Conservation (phyloP, 2,888 invertebrate genomes). For the Acronicta aceris region DNA sequence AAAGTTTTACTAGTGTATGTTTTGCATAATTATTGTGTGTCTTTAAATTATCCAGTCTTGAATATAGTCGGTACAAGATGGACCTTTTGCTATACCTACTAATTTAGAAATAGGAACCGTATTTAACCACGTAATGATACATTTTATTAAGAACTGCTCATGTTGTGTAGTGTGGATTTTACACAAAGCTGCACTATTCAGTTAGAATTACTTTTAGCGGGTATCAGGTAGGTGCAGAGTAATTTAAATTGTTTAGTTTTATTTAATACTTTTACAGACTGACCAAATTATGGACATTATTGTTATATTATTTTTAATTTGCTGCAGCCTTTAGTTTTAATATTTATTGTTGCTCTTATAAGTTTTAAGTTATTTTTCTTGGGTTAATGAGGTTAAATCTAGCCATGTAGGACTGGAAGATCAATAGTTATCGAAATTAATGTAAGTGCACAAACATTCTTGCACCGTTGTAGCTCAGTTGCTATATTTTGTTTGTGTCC, state of each 20-base stretch:
- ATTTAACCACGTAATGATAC: conserved; percentile 28
- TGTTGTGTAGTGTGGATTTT: conserved; percentile 1
- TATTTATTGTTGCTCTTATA: conserved; percentile 36
- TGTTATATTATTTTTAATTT: conserved; percentile 7
- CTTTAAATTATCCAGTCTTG: conserved; percentile 15
- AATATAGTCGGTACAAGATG: conserved; percentile 21
- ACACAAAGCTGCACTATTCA: neutral
- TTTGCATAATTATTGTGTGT: conserved; percentile 26
- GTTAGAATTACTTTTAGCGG: conserved; percentile 8
- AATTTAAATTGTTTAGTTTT: conserved; percentile 6
- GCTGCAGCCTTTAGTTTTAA: conserved; percentile 24
- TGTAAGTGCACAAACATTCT: conserved; percentile 23
- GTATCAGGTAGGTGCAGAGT: conserved; percentile 9
- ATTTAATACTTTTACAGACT: conserved; percentile 9
- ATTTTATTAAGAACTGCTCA: conserved; percentile 23
- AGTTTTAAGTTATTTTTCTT: conserved; percentile 16
- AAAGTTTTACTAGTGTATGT: conserved; percentile 9
- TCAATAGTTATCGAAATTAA: conserved; percentile 6
- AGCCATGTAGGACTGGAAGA: conserved; percentile 34
- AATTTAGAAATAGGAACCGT: conserved; percentile 31
- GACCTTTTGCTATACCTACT: conserved; percentile 29
- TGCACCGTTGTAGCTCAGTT: conserved; percentile 9
- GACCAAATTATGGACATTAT: conserved; percentile 15
- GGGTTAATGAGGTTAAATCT: conserved; percentile 6
- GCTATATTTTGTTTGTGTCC: conserved; percentile 1